Base-by-base conservation (phyloP, 2,797 vertebrate species). In the Austrolebias charrua region DNA sequence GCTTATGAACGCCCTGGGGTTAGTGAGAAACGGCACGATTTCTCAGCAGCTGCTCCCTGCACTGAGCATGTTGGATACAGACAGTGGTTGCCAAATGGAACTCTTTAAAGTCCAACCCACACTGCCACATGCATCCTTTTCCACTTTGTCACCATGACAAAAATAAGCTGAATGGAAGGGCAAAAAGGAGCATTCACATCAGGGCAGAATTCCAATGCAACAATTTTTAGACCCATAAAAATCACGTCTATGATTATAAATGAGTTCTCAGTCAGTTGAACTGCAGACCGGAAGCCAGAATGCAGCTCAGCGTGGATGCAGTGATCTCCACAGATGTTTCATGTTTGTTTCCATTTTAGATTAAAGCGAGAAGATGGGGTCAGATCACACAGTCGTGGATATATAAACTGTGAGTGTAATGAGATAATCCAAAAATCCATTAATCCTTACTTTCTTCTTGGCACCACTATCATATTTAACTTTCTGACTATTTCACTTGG, bases 1-100 rank as follows among this genome's bases (percentile, higher is more conserved):
- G 85, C 81, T 83, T 82, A 75, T 69, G 83, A 87, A 86, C 82
- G 87, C 89, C 86, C 83, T 55, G 78, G 80, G 82, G 88, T 89
- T 84, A 72, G 75, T 69, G 75, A 80, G 81, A 79, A 82, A 80
- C 83, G 60, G 79, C 4, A 59, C 67, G 53, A 84, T 88, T 89
- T 84, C 82, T 90, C 83, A 83, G 83, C 86, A 86, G 83, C 86
- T 88, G 89, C 86, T 88, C 79, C 77, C 81, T 57, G 64, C 72
- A 68, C 76, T 53, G 68, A 79, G 75, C 71, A 40, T 52, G 73
- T 76, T 57, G 78, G 72, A 76, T 61, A 53, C 66, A 84, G 73
- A 69, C 77, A 58, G 62, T n/a, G 24, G 69, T 79, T 61, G 76
- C 83, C 83, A 87, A 87, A 83, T 47, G 64, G 71, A 70, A 85